A percentile compares a stretch with the other conserved stretches of the same genome.
Conservation (phyloP, 1,140 invertebrate species). For the Bombus sibiricus region DNA sequence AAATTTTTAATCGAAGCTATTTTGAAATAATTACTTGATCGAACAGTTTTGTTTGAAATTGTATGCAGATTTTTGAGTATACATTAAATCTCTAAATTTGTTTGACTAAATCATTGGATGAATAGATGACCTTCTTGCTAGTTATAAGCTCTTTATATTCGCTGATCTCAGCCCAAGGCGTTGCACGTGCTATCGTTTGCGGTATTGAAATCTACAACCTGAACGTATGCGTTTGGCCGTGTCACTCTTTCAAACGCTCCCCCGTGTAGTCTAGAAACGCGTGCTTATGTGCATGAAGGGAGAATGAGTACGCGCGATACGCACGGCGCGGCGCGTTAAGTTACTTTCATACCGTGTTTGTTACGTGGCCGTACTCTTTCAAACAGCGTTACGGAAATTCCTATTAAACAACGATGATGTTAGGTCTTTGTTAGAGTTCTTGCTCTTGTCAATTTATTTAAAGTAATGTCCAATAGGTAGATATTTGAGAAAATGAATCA, state of each 20-base stretch:
- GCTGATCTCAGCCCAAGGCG: slow-evolving; percentile 1
- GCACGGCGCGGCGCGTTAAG: slow-evolving; percentile 62
- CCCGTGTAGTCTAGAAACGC: slow-evolving; percentile 51
- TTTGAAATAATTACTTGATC: too few species aligned
- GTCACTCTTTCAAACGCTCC: slow-evolving; percentile 51
- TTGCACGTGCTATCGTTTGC: slow-evolving; percentile 56
- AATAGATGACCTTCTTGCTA: neutral
- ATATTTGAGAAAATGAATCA: too few species aligned
- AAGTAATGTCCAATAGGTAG: too few species aligned
- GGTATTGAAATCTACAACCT: slow-evolving; percentile 50
- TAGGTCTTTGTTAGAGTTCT: slow-evolving; percentile 30
- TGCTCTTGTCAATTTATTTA: too few species aligned
- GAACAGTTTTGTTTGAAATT: too few species aligned
- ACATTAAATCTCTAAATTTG: neutral
- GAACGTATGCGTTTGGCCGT: slow-evolving; percentile 49
- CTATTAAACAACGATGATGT: slow-evolving; percentile 24
- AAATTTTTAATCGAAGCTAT: too few species aligned
- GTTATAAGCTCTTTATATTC: neutral
- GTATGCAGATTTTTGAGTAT: too few species aligned
- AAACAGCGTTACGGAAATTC: slow-evolving; percentile 49
- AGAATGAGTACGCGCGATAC: slow-evolving; percentile 61
- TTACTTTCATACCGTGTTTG: slow-evolving; percentile 67
- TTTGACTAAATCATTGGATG: neutral
- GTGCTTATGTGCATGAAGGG: slow-evolving; percentile 53
- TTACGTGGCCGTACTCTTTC: slow-evolving; percentile 41